Evolutionary conservation across 2,113 vertebrate species (phyloP), one percentile per base, ranked within the genome.

Genomic region (Rhineura floridana): DNA sequence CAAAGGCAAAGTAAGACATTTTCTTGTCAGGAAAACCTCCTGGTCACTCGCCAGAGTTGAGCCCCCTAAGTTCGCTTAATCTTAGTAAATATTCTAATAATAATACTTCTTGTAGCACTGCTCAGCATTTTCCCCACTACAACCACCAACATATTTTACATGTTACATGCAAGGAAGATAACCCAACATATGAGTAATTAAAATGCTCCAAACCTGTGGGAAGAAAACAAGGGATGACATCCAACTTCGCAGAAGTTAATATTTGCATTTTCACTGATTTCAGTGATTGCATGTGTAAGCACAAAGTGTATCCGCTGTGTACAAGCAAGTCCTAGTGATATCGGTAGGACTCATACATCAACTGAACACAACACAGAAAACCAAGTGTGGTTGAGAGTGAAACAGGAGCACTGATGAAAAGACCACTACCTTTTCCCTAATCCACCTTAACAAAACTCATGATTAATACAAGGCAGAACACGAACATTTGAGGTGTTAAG

Each of bases 381-480:
- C 2, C n/a, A 42, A 39, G 11, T 63, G 42, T 81, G 28, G 52
- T 42, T 48, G n/a, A 81, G 4, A 63, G n/a, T 52, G 11, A 75
- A 73, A 50, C 7, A 81, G 17, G 59, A 65, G n/a, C 46, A 76
- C 25, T 36, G 25, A 85, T 72, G 55, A 85, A 75, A 84, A 81
- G 46, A 89, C 17, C 13, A 39, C 23, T 79, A 89, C 77, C 55
- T 39, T 73, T 67, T 59, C n/a, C 46, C 46, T 88, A 83, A 88
- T 85, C 69, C 67, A 85, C 44, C 46, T 75, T 67, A 75, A 85
- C 81, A 85, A 75, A 85, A 81, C 59, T 81, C 28, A 44, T 65
- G 46, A 86, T 81, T 82, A 86, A 73, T n/a, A n/a, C n/a, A 73
- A 89, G 23, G n/a, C 59, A 75, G 19, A 63, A 89, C 55, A 39